Evolutionary conservation across 2,888 invertebrate species (phyloP), one percentile per base, ranked within the genome.

Genomic region (Drosophila demipolita): DNA sequence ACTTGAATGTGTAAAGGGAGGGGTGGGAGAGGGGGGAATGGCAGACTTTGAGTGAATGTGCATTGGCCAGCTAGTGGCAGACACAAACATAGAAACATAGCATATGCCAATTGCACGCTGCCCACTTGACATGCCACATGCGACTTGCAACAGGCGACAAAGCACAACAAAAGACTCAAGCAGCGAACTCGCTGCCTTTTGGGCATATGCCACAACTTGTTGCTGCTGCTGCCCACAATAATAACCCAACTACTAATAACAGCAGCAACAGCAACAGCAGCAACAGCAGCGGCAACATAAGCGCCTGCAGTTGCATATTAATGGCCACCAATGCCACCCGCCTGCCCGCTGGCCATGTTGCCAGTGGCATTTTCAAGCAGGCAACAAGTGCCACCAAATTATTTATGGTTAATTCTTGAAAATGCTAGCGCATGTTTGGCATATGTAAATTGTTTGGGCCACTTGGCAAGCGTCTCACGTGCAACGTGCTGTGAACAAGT

Each of bases 371-470:
- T 64, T 61, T 61, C 53, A 62, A 60, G 62, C 62, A 58, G 42
- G 38, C 52, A 61, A 53, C 66, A 57, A 67, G 60, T 64, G 75
- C 59, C 65, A 65, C 54, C 66, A 68, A 59, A 75, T 61, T 80
- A 82, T 82, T 78, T 80, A 82, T 84, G 82, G 66, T 62, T 70
- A 78, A 80, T 83, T 86, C 80, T 76, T 57, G 52, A 77, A 73
- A 73, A 23, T 64, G 75, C n/a, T 40, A 69, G 68, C 70, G 73
- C 86, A 83, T 84, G 84, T 59, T 76, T 71, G 55, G 84, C 86
- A 84, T 86, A 82, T 82, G 78, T 76, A 82, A 82, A 78, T 49
- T 40, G 29, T 33, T 33, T 17, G 23, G 11, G 40, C 11, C 35
- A 29, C 54, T 81, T 67, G 59, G 32, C 49, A 84, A 66, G 36